Base-by-base conservation (phyloP, 2,113 vertebrate genomes). In the Uropsilus gracilis region DNA sequence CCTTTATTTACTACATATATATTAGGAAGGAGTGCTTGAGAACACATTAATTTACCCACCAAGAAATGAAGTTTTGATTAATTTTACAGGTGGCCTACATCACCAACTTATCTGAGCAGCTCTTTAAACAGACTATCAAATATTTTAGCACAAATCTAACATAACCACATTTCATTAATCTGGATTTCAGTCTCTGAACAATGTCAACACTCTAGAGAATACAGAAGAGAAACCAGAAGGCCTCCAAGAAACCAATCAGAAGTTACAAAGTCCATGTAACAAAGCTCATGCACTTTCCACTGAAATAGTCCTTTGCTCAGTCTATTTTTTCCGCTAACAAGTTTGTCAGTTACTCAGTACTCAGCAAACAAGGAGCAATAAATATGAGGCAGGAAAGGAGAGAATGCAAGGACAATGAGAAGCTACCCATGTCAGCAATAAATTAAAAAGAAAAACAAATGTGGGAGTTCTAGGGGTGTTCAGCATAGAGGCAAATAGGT, bases 171-270 rank as follows among this genome's bases (percentile, higher is more conserved):
- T 80, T 88, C 61, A 92, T 80, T 90, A 84, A 95, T 46, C 82
- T 88, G 46, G 66, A 77, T 94, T 90, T 84, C 46, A 91, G 76
- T 86, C 88, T 95, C 17, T 59, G 61, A 90, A 82, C 48, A 86
- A 90, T 9, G 44, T 87, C 76, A 91, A 84, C 55, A 68, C 87
- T 71, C 26, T 81, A 75, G 61, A 85, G 68, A n/a, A 91, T 44
- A 91, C 72, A 82, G 57, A 85, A 66, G 17, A 83, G 30, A 63
- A 63, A 63, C 30, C 75, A 95, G 50, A 87, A 86, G 34, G 13
- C 37, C n/a, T 94, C 72, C 30, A 69, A 83, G 64, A 77, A 76
- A 92, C 28, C 26, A 93, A 69, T 16, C 17, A 12, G 1, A 81
- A 86, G 37, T 73, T 72, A 77, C 22, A 48, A 91, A 91, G 84